Evolutionary conservation across 2,797 vertebrate genomes (phyloP).

Genomic region (Halcyon badia): DNA sequence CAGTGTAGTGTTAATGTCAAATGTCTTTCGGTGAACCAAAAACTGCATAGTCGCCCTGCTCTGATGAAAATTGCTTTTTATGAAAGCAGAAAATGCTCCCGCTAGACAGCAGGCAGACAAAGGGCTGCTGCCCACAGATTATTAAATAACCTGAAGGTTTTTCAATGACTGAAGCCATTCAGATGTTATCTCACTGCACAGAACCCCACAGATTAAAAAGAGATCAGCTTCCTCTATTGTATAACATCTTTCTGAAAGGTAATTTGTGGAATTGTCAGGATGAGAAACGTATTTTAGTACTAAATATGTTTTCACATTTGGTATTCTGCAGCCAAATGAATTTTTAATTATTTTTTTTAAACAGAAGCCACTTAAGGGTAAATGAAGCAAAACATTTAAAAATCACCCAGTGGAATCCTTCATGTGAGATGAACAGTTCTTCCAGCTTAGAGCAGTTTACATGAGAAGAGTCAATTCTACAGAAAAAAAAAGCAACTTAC

Average conservation of each 20-base stretch:
- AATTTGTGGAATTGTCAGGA: neutral
- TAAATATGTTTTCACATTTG: neutral
- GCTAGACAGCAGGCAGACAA: neutral
- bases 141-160: neutral
- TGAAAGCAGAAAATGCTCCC: neutral
- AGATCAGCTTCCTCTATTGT: neutral
- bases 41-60: neutral
- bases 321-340: neutral
- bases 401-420: neutral
- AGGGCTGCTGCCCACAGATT: neutral
- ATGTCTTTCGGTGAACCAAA: neutral
- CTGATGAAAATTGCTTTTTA: neutral
- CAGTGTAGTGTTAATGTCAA: neutral
- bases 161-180: neutral
- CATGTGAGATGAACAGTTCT: neutral
- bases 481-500: neutral
- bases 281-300: neutral
- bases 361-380: neutral
- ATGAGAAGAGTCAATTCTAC: neutral
- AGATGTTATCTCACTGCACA: neutral
- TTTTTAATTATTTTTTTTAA: neutral
- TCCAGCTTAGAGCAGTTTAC: neutral
- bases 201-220: neutral
- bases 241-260: neutral
- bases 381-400: neutral